These are phyloP conservation scores for Parauchenoglanis punctatus DNA, from an alignment of 2,797 vertebrate species.

Conservation along the genomic window DNA sequence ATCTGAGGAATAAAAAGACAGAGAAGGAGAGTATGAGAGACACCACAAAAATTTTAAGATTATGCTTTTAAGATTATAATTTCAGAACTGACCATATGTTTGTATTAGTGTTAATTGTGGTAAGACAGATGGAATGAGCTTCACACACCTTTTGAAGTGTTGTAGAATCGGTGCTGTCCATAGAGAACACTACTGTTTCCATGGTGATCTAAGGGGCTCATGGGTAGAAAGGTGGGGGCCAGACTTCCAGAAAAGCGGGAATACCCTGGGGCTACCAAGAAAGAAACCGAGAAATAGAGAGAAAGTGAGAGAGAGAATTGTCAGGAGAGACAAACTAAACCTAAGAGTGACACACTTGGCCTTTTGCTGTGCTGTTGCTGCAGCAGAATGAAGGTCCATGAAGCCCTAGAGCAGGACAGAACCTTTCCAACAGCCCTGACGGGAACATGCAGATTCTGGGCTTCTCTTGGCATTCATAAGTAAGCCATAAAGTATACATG, in stretches of 20 bases:
- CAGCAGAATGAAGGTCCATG: conserved; percentile 53
- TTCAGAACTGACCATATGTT: conserved; percentile 20
- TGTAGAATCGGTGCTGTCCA: conserved; percentile 95
- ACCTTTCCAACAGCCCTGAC: conserved; percentile 69
- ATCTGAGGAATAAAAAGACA: conserved; percentile 72
- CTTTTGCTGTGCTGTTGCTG: conserved; percentile 55
- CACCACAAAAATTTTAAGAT: background rate
- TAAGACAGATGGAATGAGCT: conserved; percentile 30
- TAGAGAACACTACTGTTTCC: conserved; percentile 92
- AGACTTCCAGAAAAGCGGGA: conserved; percentile 95
- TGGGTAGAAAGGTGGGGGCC: conserved; percentile 94
- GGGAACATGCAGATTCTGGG: conserved; percentile 74
- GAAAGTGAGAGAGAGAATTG: conserved; percentile 51
- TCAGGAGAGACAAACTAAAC: conserved; percentile 59
- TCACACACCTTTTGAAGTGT: conserved; percentile 90
- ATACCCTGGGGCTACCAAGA: conserved; percentile 84
- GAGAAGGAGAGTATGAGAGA: background rate
- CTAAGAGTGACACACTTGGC: conserved; percentile 63
- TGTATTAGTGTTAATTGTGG: conserved; percentile 43
- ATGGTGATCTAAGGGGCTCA: conserved; percentile 98
- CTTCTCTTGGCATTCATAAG: conserved; percentile 67
- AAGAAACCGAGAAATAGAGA: conserved; percentile 58
- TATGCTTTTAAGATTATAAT: conserved; percentile 6
- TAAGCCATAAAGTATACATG: conserved; percentile 64
- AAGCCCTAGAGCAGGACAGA: conserved; percentile 60